Percentiles rank a stretch among this genome's conserved stretches.
phyloP scores from a whole-genome alignment of 2,113 vertebrate species.

The Hippolais icterina region DNA sequence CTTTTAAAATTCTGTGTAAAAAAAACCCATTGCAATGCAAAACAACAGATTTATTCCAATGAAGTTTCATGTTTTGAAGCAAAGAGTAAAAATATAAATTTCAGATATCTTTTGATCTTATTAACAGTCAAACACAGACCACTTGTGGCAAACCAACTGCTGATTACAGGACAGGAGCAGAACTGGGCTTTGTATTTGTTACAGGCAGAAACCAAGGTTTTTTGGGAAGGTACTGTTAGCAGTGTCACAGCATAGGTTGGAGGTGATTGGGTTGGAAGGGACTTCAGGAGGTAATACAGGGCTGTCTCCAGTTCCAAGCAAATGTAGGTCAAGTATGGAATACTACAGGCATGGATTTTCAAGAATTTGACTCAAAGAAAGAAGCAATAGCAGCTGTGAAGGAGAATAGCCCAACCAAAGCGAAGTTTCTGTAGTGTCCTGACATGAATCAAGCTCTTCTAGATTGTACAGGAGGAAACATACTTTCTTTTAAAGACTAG shows the following conservation, averaged over 20 bases:
- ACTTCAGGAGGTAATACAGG: background rate
- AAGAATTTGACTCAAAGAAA: background rate
- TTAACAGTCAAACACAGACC: background rate
- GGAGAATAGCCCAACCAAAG: background rate
- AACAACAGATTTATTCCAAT: background rate
- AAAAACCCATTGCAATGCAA: background rate
- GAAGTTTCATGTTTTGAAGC: background rate
- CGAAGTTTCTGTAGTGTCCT: background rate
- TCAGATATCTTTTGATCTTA: background rate
- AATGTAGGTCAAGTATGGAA: background rate
- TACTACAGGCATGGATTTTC: background rate
- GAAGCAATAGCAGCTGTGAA: background rate
- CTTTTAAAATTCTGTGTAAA: background rate
- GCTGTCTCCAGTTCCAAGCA: background rate
- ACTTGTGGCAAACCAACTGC: background rate
- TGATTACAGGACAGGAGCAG: background rate
- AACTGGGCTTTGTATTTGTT: background rate
- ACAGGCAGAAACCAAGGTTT: background rate
- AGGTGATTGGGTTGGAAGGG: background rate
- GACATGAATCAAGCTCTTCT: background rate
- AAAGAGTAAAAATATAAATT: background rate
- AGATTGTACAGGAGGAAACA: background rate
- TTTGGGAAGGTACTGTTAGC: background rate
- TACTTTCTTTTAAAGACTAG: background rate
- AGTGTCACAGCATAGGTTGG: background rate